Base-by-base conservation (phyloP, 2,888 invertebrate species). In the Caenorhabditis imperialis region DNA sequence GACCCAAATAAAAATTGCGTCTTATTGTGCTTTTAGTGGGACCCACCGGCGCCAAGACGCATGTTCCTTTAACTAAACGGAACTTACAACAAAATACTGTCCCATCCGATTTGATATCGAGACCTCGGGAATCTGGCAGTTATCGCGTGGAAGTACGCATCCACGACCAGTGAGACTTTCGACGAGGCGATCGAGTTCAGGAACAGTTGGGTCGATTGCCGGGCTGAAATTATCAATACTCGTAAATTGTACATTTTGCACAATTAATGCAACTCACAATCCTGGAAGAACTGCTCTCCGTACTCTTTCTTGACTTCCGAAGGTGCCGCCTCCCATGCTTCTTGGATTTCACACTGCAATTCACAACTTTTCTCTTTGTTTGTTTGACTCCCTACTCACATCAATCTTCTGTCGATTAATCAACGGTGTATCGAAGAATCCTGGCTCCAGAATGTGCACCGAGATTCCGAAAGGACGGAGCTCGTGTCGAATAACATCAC, bases 391-490 rank as follows among this genome's bases (percentile, higher is more conserved):
- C 12, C n/a, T n/a, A 54, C 45, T 33, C 20, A 75, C 80, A 40
- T 58, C 60, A 20, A 76, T 69, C 38, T 69, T 74, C 44, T 63
- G 53, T 8, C 61, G 42, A 40, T 77, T 65, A 10, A 77, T 80
- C 16, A 83, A 35, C 6, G 82, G 78, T 6, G 86, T 86, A 33
- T 78, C 62, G 75, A 87, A 85, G 75, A 84, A 87, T 35, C 87
- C 87, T 0, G 87, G 87, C 54, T 88, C 87, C 16, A 87, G 62
- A 51, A 84, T 75, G 58, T 78, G 75, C 6, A 87, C 86, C 3
- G 77, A 65, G 1, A 86, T 81, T 12, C 86, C 87, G 50, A 82
- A 87, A 16, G 73, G 77, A 10, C 75, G 65, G 8, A 85, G 54
- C 57, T 86, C 86, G 42, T 80, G 77, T 16, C 85, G 79, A 47